Percentiles rank a stretch among this genome's conserved stretches.
These are phyloP conservation scores for Adelognathus sp. DNA, from an alignment of 2,888 invertebrate genomes.

Conservation along the genomic window DNA sequence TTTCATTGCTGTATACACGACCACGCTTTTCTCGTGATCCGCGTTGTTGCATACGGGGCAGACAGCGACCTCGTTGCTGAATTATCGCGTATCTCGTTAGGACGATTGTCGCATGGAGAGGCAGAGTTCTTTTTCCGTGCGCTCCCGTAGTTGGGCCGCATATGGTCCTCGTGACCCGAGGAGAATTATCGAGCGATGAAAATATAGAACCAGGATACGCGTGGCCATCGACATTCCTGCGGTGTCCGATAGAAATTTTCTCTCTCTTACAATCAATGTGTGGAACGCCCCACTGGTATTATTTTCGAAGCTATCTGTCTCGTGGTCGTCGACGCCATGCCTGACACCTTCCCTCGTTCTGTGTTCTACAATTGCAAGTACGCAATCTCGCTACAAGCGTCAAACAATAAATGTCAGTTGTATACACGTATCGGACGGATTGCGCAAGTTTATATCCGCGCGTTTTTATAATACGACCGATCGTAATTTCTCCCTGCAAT, in stretches of 20 bases:
- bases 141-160: background rate
- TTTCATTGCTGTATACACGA: background rate
- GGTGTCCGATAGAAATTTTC: conserved; percentile 41
- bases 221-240: conserved; percentile 52
- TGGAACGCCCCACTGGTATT: background rate
- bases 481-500: conserved; percentile 36
- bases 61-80: conserved; percentile 10
- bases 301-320: conserved; percentile 39
- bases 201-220: conserved; percentile 53
- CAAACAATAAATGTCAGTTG: conserved; percentile 52
- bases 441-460: conserved; percentile 33
- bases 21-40: conserved; percentile 5
- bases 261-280: conserved; percentile 17
- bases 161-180: conserved; percentile 32
- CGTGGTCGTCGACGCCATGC: conserved; percentile 31
- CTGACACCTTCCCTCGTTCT: conserved; percentile 34
- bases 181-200: conserved; percentile 3
- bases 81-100: conserved; percentile 52
- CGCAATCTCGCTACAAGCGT: background rate
- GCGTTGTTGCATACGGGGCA: background rate
- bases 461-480: conserved; percentile 8
- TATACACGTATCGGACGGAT: conserved; percentile 20
- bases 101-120: conserved; percentile 47
- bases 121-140: conserved; percentile 14
- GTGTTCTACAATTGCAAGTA: conserved; percentile 8